Evolutionary conservation across 2,113 vertebrate species (phyloP).

Genomic region (Porphyrio hochstetteri): DNA sequence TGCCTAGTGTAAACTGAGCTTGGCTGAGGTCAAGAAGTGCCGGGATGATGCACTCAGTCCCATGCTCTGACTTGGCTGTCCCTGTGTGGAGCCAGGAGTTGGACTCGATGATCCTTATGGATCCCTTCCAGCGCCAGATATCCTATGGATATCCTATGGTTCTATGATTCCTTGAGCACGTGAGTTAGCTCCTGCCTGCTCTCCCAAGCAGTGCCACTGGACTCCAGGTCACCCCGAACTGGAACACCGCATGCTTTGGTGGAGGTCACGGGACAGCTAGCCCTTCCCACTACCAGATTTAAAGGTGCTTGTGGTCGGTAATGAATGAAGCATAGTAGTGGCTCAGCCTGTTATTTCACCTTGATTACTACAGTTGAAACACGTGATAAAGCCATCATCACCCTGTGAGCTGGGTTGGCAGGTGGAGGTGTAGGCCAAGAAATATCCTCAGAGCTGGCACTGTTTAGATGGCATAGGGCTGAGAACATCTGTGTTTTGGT

Average conservation of each 20-base stretch:
- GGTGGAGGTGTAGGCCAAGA: background rate
- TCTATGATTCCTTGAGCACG: background rate
- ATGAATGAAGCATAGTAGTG: background rate
- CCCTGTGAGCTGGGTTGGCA: background rate
- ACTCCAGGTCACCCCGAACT: background rate
- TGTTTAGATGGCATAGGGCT: background rate
- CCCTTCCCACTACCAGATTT: background rate
- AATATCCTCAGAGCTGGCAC: background rate
- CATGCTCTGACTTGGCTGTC: too few relatives aligned
- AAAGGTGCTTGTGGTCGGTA: background rate
- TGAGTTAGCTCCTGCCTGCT: background rate
- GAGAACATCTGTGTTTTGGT: background rate
- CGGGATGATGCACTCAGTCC: too few relatives aligned
- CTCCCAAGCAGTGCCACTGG: background rate
- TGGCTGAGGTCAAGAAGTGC: too few relatives aligned
- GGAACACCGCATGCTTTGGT: background rate
- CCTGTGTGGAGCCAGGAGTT: too few relatives aligned
- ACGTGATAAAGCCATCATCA: background rate
- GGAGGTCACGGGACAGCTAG: background rate
- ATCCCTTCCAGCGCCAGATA: too few relatives aligned
- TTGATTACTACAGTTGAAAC: background rate
- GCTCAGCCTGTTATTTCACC: background rate
- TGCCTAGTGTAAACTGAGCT: background rate
- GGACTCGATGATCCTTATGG: too few relatives aligned
- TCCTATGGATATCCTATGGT: too few relatives aligned